Evolutionary conservation across 2,888 invertebrate species (phyloP), one percentile per base, ranked within the genome.

Genomic region (Chydorus sphaericus): DNA sequence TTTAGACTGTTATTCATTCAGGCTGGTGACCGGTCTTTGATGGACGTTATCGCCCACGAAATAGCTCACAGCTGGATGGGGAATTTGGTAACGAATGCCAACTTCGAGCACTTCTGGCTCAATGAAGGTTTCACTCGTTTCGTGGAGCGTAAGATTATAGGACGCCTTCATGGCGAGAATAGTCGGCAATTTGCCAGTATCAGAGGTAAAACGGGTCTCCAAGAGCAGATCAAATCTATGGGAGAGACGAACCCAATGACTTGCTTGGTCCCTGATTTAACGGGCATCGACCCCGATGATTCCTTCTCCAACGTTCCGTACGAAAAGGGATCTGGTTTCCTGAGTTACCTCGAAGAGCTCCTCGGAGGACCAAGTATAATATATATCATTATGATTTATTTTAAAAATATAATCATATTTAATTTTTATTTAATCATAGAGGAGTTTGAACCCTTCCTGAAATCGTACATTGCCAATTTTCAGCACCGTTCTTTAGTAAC

Each of bases 51-150:
- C 61, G 90, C 91, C 2, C 96, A 96, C 70, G 94, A 96, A 73
- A 93, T 96, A 62, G 80, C 91, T 57, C 96, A 96, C 73, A 90
- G 87, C 65, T 92, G 91, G 91, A 89, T 90, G 2, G 91, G 96
- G 11, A 96, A 96, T 71, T 75, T 94, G 60, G 88, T 96, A 26
- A 94, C 96, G 1, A 94, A 93, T 69, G 76, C 77, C 59, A 92
- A 87, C 69, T 92, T 88, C 67, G 91, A 94, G 68, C 89, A 96
- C 69, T 96, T 96, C 71, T 96, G 96, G 96, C 74, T 94, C 23
- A 96, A 96, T 67, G 94, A 96, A 72, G 94, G 94, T 0, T 89
- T 89, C 69, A 96, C 96, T 0, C 83, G 88, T 54, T 96, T 90
- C 71, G 75, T 91, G 2, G 93, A 96, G 71, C 75, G 89, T 44